Base-by-base conservation (phyloP, 2,113 vertebrate species). In the Myiozetetes cayanensis region DNA sequence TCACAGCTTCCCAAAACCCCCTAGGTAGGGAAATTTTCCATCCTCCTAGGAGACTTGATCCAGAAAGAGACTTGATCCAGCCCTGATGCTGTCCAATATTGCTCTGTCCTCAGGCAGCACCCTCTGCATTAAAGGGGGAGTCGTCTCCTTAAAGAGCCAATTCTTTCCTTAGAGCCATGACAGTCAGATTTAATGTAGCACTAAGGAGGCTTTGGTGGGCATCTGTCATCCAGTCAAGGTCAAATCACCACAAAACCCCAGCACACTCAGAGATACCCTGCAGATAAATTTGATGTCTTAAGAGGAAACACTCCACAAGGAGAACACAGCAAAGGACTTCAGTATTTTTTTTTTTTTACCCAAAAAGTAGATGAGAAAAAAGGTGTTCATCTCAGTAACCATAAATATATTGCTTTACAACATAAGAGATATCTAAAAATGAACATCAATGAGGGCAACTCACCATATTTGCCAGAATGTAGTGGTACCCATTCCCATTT, bases 391-490 rank as follows among this genome's bases (percentile, higher is more conserved):
- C 15, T 87, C 47, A 37, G 25, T 65, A 83, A 71, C 28, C 23
- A 7, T 28, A 76, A 73, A 35, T 19, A 43, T 0, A 74, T 12
- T 9, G 20, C 10, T 68, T 86, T 66, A 52, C 8, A 68, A 78
- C 63, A 14, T 47, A 50, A 4, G 5, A 85, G 13, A 24, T 7
- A 76, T 6, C 1, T 46, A 31, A 65, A 66, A 61, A 77, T 50
- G 14, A 17, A 5, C 5, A 49, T 6, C 44, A 59, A 19, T 1
- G 2, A 73, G 37, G 31, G 37, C 3, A 94, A 93, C 99, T 99
- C 98, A 99, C 99, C 99, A 99, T 97, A 96, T 99, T 99, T 92
- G 99, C 99, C 82, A 99, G 98, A 87, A 99, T 99, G 97, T 99
- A 99, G 96, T 99, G 99, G 95, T 99, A 99, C 37, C 99, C 99